Conservation (phyloP, 1,140 invertebrate species). For the Anadara kagoshimensis region DNA sequence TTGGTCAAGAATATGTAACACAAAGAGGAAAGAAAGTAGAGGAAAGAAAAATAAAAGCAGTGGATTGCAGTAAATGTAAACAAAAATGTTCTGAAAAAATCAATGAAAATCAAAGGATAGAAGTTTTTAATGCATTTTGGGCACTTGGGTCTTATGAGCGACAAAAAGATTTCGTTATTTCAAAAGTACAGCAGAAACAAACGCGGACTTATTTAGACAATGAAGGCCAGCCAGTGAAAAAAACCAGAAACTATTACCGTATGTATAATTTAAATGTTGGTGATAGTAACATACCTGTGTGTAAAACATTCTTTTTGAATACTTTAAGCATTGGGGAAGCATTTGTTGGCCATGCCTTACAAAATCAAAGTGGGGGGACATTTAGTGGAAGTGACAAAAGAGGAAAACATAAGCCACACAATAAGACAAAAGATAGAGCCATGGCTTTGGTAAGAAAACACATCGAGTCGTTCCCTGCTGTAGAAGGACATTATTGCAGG, state of each 20-base stretch:
- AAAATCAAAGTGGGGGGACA: not conserved
- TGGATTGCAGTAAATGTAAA: no score
- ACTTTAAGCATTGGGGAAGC: no score
- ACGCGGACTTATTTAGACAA: constrained; percentile 7
- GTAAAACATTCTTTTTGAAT: no score
- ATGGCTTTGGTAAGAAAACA: constrained; percentile 29
- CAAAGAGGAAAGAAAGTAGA: no score
- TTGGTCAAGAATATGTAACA: no score
- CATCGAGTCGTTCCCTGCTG: constrained; percentile 43
- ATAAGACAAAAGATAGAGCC: constrained; percentile 26
- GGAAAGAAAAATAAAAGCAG: no score
- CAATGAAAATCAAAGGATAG: no score
- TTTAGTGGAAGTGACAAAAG: not conserved
- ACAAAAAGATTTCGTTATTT: constrained; percentile 5
- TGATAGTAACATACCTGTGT: not conserved
- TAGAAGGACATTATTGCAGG: constrained; percentile 45
- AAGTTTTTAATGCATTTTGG: no score
- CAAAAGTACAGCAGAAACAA: constrained; percentile 4
- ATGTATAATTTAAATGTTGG: not conserved
- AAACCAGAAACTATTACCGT: constrained; percentile 1
- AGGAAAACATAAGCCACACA: constrained; percentile 26
- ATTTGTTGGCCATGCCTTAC: not conserved
- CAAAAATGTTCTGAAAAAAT: no score
- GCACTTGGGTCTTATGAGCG: not conserved
- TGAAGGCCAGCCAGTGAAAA: not conserved